Evolutionary conservation across 2,113 vertebrate genomes (phyloP).

Genomic region (Campylomormyrus tamandua): DNA sequence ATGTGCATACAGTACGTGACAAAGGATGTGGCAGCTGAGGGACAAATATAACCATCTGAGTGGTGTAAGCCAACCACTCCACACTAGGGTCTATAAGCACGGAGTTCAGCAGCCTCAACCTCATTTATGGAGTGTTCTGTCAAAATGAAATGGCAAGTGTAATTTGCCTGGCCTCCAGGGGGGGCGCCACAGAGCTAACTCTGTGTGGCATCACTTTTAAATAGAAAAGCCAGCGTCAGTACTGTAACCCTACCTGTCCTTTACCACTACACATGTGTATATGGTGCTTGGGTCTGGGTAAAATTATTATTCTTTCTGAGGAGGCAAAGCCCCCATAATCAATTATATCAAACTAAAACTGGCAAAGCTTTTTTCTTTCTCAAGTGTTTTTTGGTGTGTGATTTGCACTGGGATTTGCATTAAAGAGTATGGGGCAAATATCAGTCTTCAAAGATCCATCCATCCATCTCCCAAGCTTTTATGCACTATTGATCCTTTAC

Average conservation of each 20-base stretch:
- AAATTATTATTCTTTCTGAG: not conserved
- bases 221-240: not conserved
- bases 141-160: not conserved
- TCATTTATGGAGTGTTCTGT: not conserved
- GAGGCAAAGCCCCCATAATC: not conserved
- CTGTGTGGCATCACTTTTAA: not conserved
- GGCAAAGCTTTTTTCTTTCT: not conserved
- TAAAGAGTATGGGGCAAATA: not conserved
- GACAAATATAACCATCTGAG: constrained; percentile 16
- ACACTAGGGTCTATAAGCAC: not conserved
- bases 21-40: not conserved
- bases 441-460: not conserved
- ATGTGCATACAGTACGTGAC: not conserved
- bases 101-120: not conserved
- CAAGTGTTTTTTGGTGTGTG: not conserved
- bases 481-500: not conserved
- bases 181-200: constrained; percentile 5
- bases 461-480: not conserved
- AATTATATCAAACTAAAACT: not conserved
- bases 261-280: not conserved
- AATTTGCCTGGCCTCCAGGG: constrained; percentile 9
- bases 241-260: not conserved
- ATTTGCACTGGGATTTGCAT: not conserved
- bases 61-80: not conserved
- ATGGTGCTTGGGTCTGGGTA: not conserved